Evolutionary conservation across 2,113 vertebrate genomes (phyloP).

Genomic region (Progne subis): DNA sequence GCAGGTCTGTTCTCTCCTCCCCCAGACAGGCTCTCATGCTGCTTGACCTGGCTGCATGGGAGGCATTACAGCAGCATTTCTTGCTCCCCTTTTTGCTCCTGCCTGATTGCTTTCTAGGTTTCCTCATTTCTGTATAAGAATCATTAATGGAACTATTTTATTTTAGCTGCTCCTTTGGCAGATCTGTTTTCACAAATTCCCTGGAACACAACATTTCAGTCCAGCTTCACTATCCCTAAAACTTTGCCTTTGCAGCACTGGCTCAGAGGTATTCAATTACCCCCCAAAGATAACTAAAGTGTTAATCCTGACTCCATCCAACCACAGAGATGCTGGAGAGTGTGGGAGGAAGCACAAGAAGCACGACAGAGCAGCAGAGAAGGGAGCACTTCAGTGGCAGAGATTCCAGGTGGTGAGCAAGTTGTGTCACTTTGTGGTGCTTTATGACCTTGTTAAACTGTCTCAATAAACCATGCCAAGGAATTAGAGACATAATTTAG

Average conservation of each 20-base stretch:
- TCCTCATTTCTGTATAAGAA: background rate
- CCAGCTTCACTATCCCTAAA: background rate
- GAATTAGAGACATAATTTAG: slow-evolving; percentile 55
- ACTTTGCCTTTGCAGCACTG: background rate
- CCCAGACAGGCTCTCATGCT: background rate
- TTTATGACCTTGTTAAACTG: slow-evolving; percentile 38
- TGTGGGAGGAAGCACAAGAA: background rate
- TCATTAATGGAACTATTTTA: background rate
- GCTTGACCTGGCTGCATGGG: background rate
- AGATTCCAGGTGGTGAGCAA: background rate
- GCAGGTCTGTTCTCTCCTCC: background rate
- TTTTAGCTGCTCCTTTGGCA: background rate
- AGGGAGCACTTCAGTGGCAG: background rate
- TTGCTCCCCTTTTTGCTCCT: background rate
- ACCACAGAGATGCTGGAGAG: background rate
- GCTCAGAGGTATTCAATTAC: background rate
- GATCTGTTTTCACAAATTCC: background rate
- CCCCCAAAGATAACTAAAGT: background rate
- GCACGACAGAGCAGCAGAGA: background rate
- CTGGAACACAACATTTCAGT: background rate
- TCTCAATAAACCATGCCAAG: slow-evolving; percentile 48
- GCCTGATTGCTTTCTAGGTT: accelerated
- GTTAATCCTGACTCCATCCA: background rate
- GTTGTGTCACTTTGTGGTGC: background rate
- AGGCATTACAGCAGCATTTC: background rate